A percentile compares a stretch with the other conserved stretches of the same genome.
These are phyloP conservation scores for Slavum lentiscoides DNA, from an alignment of 2,888 invertebrate genomes.

Conservation along the genomic window DNA sequence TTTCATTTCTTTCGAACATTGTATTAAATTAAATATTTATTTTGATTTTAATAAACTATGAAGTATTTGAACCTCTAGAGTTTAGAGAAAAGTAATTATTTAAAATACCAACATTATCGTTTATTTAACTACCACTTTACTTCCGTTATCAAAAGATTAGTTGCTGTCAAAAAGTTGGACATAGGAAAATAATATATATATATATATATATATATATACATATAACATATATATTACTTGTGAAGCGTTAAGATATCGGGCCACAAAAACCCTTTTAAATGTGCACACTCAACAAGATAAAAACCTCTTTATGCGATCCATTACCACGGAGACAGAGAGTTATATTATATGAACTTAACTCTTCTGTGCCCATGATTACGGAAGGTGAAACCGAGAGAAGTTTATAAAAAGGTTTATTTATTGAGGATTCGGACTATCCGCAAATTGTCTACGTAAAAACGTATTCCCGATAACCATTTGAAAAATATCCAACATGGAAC, in stretches of 20 bases:
- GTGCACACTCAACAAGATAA: conserved; percentile 48
- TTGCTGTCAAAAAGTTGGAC: too few species aligned
- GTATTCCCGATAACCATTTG: conserved; percentile 28
- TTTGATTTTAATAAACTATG: too few species aligned
- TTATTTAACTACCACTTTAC: too few species aligned
- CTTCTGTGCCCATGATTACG: neutral
- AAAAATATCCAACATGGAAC: conserved; percentile 3
- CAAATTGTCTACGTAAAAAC: conserved; percentile 37
- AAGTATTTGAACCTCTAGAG: too few species aligned
- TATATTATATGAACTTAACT: conserved; percentile 23
- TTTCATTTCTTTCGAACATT: too few species aligned
- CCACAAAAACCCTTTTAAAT: conserved; percentile 25
- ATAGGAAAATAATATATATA: too few species aligned
- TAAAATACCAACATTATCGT: too few species aligned
- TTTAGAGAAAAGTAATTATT: too few species aligned
- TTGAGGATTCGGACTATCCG: conserved; percentile 12
- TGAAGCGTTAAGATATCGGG: conserved; percentile 9
- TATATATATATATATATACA: neutral
- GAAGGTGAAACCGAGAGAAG: neutral
- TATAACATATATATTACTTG: conserved; percentile 1
- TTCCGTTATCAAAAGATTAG: too few species aligned
- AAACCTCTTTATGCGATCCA: conserved; percentile 43
- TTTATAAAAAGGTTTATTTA: conserved; percentile 44
- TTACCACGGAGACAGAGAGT: conserved; percentile 5
- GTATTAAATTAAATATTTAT: too few species aligned